Evolutionary conservation across 2,797 vertebrate species (phyloP), one percentile per base, ranked within the genome.

Genomic region (Amniataba percoides): DNA sequence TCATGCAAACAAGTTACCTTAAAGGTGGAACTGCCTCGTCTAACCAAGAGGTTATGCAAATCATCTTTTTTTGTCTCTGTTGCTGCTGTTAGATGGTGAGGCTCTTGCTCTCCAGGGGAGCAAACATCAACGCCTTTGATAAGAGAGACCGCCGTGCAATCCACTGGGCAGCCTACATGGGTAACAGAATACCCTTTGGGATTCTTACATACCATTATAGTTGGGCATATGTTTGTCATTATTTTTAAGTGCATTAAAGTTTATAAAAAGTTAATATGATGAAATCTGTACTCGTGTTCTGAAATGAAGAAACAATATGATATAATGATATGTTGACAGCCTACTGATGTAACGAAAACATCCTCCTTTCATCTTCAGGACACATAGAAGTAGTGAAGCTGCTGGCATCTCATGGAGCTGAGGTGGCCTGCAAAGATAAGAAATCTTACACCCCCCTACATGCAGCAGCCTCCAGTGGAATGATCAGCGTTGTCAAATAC

Each of bases 91-190:
- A 99, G 98, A 99, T 99, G 97, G 97, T 99, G 93, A 97, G 96
- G 90, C 95, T 99, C 57, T 91, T 99, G 52, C 95, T 99, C 86
- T 98, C 97, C 82, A 97, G 97, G 96, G 98, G 98, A 88, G 97
- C 98, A 90, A 99, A 99, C 92, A 98, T 99, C 89, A 99, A 99
- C 88, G 98, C 98, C 77, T 99, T 99, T 92, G 98, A 99, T 93
- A 99, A 99, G 94, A 99, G 98, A 91, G 98, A 99, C 89, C 96
- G 98, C n/a, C 95, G 98, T 80, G 98, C 98, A 57, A 97, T 99
- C 87, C 98, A 99, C 83, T 99, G 98, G 98, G 98, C 98, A 68
- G 97, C 98, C 36, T 99, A 99, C 90, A 99, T 99, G 98, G 98
- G 98, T 99, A 97, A 89, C 52, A 14, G 71, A 65, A 59, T 48